Percentiles rank a stretch among this genome's conserved stretches.
These are phyloP conservation scores for Phrynosoma platyrhinos DNA, from an alignment of 2,113 vertebrate genomes.

Conservation along the genomic window DNA sequence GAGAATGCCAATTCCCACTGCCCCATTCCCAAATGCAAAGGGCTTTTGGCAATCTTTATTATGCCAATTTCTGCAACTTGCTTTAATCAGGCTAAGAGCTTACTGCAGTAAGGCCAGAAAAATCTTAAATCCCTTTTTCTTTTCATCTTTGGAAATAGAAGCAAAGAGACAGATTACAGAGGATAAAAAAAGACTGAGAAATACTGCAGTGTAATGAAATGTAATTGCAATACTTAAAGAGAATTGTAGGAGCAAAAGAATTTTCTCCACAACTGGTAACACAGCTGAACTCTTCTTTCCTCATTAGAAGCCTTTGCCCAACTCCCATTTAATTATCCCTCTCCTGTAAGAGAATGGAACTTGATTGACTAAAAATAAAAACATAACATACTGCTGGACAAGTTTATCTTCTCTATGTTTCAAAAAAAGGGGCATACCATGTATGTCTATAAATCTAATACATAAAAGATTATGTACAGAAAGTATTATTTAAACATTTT, in stretches of 20 bases:
- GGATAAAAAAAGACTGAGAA: neutral
- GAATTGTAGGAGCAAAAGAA: neutral
- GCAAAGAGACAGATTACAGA: neutral
- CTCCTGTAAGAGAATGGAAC: neutral
- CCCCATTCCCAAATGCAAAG: neutral
- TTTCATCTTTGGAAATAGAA: neutral
- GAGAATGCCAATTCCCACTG: neutral
- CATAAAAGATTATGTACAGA: neutral
- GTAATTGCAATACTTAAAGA: neutral
- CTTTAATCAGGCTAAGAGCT: neutral
- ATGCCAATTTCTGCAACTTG: neutral
- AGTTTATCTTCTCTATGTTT: neutral
- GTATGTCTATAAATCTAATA: neutral
- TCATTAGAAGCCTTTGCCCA: neutral
- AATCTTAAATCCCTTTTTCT: neutral
- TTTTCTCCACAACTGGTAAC: neutral
- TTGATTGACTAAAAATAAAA: slow-evolving; percentile 1
- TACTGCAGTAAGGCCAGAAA: neutral
- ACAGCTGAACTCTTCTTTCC: neutral
- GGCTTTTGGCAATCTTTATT: neutral
- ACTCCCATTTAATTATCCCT: neutral
- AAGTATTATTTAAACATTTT: neutral
- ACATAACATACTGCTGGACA: neutral
- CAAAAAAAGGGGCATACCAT: neutral
- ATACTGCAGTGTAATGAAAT: neutral